Evolutionary conservation across 1,140 invertebrate species (phyloP), one percentile per base, ranked within the genome.

Genomic region (Dinoponera quadriceps): DNA sequence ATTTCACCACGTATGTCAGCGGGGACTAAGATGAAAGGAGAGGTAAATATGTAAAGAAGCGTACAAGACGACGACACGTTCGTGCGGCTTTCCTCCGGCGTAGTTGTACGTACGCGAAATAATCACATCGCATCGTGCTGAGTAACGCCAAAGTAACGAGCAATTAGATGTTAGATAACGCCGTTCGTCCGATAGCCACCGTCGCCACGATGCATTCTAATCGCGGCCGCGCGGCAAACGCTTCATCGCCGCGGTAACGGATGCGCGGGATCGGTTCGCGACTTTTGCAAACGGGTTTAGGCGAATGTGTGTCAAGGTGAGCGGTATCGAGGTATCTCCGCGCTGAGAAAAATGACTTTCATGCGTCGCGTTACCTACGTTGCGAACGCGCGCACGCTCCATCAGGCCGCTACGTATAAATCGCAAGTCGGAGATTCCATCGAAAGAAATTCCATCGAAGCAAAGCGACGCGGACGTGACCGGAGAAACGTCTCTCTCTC

Each of bases 241-340:
- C 49, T 63, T 63, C 22, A 18, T 29, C 22, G 38, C 16, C 4
- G n/a, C 29, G 4, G 18, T 33, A 38, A 14, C 44, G 68, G 59
- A 69, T 59, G 51, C 33, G 18, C 54, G 59, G 38, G 25, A 75
- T 75, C 44, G 16, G 14, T 85, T 73, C 69, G 60, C 69, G 54
- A 85, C 77, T 74, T 83, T 77, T 87, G 66, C 48, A 59, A 89
- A 85, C 83, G 77, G 69, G 65, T 82, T 51, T 60, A 54, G 51
- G 16, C n/a, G 51, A 85, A 90, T 91, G 87, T 91, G 78, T 92
- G 91, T 85, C 91, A 92, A 92, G 91, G 91, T 92, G 87, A 92
- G 87, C 84, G 88, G 82, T 88, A 78, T 78, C 81, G 77, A 68
- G 54, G 63, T 60, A 69, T 68, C 57, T 65, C 63, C 27, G 60